Evolutionary conservation across 2,113 vertebrate species (phyloP).

Genomic region (Microcebus lehilahytsara): DNA sequence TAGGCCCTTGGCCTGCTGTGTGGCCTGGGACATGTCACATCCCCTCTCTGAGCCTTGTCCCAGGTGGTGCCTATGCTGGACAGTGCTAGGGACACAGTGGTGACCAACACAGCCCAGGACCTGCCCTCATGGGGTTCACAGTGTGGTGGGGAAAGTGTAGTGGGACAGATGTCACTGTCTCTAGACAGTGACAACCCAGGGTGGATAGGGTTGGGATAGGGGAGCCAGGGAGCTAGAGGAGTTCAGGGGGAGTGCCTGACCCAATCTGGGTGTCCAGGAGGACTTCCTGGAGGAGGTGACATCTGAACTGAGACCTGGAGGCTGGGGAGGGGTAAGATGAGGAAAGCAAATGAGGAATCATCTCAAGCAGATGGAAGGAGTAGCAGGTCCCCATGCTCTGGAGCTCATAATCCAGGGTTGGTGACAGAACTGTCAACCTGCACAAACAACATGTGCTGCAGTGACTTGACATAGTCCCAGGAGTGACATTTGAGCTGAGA

Average conservation of each 20-base stretch:
- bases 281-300: neutral
- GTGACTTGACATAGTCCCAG: neutral
- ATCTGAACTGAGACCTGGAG: neutral
- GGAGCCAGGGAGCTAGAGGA: neutral
- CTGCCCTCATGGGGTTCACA: neutral
- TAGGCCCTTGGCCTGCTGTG: neutral
- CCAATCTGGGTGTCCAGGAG: neutral
- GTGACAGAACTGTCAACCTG: neutral
- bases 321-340: neutral
- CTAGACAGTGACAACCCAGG: neutral
- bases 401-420: neutral
- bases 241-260: neutral
- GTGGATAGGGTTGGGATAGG: neutral
- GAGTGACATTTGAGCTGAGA: neutral
- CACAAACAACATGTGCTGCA: rapidly evolving
- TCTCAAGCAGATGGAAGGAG: neutral
- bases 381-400: neutral
- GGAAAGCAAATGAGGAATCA: neutral
- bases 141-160: neutral
- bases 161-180: too few relatives aligned
- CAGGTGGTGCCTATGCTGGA: neutral
- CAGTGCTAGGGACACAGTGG: neutral
- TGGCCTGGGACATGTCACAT: neutral
- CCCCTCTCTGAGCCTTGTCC: neutral
- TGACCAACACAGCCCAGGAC: neutral